These are phyloP conservation scores for Cheilosia soror DNA, from an alignment of 2,888 invertebrate genomes.

Conservation along the genomic window DNA sequence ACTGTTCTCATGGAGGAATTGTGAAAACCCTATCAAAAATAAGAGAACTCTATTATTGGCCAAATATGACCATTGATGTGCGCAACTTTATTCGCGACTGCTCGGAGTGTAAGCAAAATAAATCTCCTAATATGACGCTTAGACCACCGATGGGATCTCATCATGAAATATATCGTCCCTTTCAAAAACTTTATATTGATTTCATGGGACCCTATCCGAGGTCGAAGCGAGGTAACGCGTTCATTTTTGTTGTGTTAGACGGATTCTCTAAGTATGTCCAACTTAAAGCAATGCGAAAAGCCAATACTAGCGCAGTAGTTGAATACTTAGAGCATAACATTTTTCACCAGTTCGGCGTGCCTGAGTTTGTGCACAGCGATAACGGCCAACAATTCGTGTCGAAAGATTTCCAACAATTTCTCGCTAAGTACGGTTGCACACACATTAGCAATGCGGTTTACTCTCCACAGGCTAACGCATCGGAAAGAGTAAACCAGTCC, in stretches of 20 bases:
- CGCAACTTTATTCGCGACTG: slow-evolving; percentile 19
- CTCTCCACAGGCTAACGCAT: slow-evolving; percentile 78
- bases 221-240: not conserved
- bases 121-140: slow-evolving; percentile 25
- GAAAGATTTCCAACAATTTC: not conserved
- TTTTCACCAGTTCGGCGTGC: not conserved
- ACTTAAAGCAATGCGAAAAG: not conserved
- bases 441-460: not conserved
- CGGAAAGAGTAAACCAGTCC: slow-evolving; percentile 78
- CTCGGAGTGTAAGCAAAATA: slow-evolving; percentile 38
- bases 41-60: not conserved
- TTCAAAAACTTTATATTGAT: slow-evolving; percentile 63
- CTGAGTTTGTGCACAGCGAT: slow-evolving; percentile 61
- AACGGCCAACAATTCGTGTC: slow-evolving; percentile 5
- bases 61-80: slow-evolving; percentile 70
- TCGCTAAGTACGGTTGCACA: not conserved
- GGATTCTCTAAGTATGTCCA: not conserved
- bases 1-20: slow-evolving; percentile 42
- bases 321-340: not conserved
- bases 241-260: not conserved
- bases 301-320: not conserved
- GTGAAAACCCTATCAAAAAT: slow-evolving; percentile 38
- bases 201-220: not conserved
- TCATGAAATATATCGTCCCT: slow-evolving; percentile 23
- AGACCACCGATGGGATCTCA: slow-evolving; percentile 16